Evolutionary conservation across 2,113 vertebrate genomes (phyloP), one percentile per base, ranked within the genome.

Genomic region (Promerops cafer): DNA sequence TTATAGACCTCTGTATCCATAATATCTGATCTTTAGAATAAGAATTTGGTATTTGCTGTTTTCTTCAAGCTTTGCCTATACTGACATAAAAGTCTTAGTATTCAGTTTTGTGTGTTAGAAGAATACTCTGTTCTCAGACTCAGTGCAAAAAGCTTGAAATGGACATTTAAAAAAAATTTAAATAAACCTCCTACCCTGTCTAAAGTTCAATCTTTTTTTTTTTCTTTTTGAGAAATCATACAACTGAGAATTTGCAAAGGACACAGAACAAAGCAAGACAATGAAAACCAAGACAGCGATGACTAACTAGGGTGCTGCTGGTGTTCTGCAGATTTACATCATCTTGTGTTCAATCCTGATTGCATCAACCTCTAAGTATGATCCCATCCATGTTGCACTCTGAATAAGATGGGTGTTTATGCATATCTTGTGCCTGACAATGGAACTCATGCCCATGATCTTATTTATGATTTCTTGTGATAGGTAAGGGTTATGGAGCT

Each of bases 351-450:
- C 31, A 61, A 7, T 61, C 8, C 20, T 89, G 26, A 31, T 9
- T 52, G 12, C 11, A 64, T 40, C 45, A 56, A 18, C 4, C 33
- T 19, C 28, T 23, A 47, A 8, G 18, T 37, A 16, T 44, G 31
- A 69, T 52, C 31, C 37, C 12, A 44, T 19, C 21, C 22, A 56
- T 33, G 8, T 3, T 16, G 6, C 0, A 0, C 14, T 61, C 22
- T 28, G 31, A n/a, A 44, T 52, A 33, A 16, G 1, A 44, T 47
- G 3, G 2, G 2, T 70, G 11, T 57, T 80, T 37, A 53, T 47
- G 16, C 10, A 28, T 26, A 35, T 44, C 11, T 24, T 35, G 16
- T 53, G 20, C 16, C 20, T 42, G 16, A 45, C 33, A 83, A 45
- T 16, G 27, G 22, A 75, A 37, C 9, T 49, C 4, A 31, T 17